Evolutionary conservation across 1,140 invertebrate species (phyloP).

Genomic region (Hormaphis cornu): DNA sequence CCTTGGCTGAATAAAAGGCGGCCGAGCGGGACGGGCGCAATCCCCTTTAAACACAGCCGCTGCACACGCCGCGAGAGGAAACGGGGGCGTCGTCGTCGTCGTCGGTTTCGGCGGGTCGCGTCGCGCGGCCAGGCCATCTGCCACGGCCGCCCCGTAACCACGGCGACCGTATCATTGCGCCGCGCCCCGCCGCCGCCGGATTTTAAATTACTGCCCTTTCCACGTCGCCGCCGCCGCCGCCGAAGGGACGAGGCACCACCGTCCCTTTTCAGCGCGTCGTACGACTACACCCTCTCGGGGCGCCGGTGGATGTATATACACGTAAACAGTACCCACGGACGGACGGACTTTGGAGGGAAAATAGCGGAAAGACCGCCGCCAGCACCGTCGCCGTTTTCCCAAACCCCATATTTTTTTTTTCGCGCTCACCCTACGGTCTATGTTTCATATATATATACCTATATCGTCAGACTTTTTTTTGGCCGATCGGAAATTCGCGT

Average conservation of each 20-base stretch:
- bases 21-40: not conserved
- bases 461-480: not conserved
- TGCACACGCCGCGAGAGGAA: not conserved
- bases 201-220: slow-evolving; percentile 27
- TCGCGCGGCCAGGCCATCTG: slow-evolving; percentile 27
- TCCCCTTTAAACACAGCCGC: no score
- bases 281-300: no score
- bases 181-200: not conserved
- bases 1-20: not conserved
- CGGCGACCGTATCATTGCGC: slow-evolving; percentile 25
- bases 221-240: not conserved
- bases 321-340: no score
- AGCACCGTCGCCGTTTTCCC: not conserved
- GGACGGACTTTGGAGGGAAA: not conserved
- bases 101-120: slow-evolving; percentile 23
- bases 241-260: no score
- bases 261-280: no score
- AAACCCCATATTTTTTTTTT: no score
- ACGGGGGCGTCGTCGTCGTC: not conserved
- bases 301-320: no score
- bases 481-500: not conserved
- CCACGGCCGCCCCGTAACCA: slow-evolving; percentile 7
- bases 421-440: no score
- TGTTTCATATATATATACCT: not conserved
- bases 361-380: not conserved